Evolutionary conservation across 1,140 invertebrate species (phyloP).

Genomic region (Paracyclopina nana): DNA sequence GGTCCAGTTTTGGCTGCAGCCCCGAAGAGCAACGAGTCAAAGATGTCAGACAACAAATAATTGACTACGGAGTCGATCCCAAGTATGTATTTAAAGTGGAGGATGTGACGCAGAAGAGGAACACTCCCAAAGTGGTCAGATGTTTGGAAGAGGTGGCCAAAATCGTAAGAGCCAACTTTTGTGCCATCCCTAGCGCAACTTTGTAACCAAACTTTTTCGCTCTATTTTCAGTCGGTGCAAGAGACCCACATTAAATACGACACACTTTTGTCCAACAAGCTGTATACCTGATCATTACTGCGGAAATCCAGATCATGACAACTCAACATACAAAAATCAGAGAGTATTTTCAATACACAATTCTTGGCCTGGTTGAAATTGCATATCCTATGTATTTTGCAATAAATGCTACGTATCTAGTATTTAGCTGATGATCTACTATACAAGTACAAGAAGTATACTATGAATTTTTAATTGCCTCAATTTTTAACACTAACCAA

Average conservation of each 20-base stretch:
- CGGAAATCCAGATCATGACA: too few species aligned
- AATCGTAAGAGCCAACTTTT: neutral
- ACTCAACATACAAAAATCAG: too few species aligned
- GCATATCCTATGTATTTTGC: too few species aligned
- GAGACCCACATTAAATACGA: slow-evolving; percentile 1
- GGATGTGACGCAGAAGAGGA: neutral
- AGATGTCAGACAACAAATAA: neutral
- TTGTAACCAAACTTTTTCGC: neutral
- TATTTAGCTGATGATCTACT: too few species aligned
- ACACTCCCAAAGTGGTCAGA: slow-evolving; percentile 2
- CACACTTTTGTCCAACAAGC: neutral
- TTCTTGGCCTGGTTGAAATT: too few species aligned
- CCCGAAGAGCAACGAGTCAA: neutral
- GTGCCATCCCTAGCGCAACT: neutral
- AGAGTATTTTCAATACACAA: too few species aligned
- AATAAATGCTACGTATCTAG: too few species aligned
- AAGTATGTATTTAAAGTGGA: neutral
- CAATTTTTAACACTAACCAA: too few species aligned
- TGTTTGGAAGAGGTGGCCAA: neutral
- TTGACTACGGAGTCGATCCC: neutral
- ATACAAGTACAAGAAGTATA: too few species aligned
- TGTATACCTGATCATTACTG: neutral
- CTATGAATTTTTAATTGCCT: too few species aligned
- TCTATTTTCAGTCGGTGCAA: neutral
- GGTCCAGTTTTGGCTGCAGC: neutral